Evolutionary conservation across 2,113 vertebrate genomes (phyloP).

Genomic region (Campylorhamphus procurvoides): DNA sequence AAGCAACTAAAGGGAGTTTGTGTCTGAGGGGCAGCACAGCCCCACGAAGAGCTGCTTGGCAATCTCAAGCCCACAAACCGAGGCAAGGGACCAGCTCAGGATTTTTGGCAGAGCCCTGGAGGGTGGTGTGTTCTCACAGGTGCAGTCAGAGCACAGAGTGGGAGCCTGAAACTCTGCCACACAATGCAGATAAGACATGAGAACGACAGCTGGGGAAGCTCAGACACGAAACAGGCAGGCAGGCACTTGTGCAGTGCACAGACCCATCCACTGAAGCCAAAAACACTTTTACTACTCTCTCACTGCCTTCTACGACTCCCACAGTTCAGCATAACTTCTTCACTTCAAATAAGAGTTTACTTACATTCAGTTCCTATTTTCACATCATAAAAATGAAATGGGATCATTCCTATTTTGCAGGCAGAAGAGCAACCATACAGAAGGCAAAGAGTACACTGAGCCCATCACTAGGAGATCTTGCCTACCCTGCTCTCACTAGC

Average conservation of each 20-base stretch:
- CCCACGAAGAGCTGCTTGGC: neutral
- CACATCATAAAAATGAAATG: neutral
- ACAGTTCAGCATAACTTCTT: neutral
- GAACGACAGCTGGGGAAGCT: neutral
- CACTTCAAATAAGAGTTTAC: neutral
- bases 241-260: neutral
- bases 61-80: neutral
- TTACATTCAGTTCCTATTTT: neutral
- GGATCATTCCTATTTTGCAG: neutral
- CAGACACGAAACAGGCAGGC: fast-evolving
- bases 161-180: neutral
- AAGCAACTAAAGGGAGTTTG: neutral
- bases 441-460: neutral
- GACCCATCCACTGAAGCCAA: neutral
- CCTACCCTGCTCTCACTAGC: neutral
- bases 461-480: neutral
- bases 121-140: fast-evolving
- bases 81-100: neutral
- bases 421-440: neutral
- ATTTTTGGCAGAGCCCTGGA: neutral
- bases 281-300: neutral
- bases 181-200: too few relatives aligned
- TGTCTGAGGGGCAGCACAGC: neutral
- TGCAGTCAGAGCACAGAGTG: neutral
- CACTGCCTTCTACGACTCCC: neutral